Percentiles rank a stretch among this genome's conserved stretches.
These are phyloP conservation scores for Nerophis ophidion DNA, from an alignment of 2,113 vertebrate species.

Conservation along the genomic window DNA sequence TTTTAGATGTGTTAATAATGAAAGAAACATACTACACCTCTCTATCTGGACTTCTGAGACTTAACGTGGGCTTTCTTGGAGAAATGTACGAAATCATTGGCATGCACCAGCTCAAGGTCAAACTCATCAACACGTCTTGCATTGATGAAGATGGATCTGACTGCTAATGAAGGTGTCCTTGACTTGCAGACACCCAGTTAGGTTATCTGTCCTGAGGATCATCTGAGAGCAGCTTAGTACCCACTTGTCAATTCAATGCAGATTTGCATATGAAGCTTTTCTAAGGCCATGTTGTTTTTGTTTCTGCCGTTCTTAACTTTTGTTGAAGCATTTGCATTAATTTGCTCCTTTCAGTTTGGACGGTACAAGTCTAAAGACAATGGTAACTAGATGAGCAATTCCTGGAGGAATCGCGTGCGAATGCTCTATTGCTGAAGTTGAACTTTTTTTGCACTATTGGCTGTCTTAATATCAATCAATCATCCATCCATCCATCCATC, in stretches of 20 bases:
- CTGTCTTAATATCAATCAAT: too few species aligned
- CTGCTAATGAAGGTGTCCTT: constrained; percentile 60
- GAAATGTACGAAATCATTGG: constrained; percentile 51
- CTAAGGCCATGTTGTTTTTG: neutral
- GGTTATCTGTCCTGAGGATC: constrained; percentile 34
- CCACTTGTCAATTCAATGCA: constrained; percentile 53
- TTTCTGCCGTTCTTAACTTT: constrained; percentile 14
- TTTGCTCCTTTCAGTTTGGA: constrained; percentile 54
- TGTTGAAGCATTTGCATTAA: constrained; percentile 65
- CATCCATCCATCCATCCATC: too few species aligned
- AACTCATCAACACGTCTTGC: constrained; percentile 56
- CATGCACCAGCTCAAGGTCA: constrained; percentile 54
- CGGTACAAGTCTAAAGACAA: neutral
- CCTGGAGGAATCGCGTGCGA: too few species aligned
- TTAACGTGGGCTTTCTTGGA: constrained; percentile 30
- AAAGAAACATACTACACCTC: constrained; percentile 38
- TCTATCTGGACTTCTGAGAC: constrained; percentile 31
- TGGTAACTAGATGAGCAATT: neutral
- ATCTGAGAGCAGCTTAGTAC: constrained; percentile 19
- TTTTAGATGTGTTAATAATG: constrained; percentile 62
- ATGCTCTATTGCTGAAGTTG: too few species aligned
- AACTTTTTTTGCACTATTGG: too few species aligned
- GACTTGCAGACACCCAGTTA: constrained; percentile 36
- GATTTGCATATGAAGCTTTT: constrained; percentile 49
- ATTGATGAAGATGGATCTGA: constrained; percentile 46